Evolutionary conservation across 1,140 invertebrate species (phyloP).

Genomic region (Ceratina calcarata): DNA sequence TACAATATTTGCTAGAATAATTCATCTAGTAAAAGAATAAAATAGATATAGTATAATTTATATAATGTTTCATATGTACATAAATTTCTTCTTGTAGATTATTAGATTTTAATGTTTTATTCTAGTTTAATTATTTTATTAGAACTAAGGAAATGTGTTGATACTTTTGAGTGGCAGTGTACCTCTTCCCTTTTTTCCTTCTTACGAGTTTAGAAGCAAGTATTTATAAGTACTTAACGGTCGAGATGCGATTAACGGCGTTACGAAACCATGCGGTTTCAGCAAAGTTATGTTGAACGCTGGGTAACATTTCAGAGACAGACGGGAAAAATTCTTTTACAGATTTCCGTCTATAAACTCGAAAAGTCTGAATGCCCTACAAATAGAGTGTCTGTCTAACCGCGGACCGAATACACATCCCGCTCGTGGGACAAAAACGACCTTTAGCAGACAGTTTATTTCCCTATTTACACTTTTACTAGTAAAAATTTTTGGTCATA

Average conservation of each 20-base stretch:
- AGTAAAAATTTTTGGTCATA: too few relatives aligned
- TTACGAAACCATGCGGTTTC: neutral
- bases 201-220: too few relatives aligned
- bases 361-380: neutral
- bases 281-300: neutral
- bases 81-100: too few relatives aligned
- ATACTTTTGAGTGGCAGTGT: neutral
- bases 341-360: neutral
- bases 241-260: neutral
- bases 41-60: too few relatives aligned
- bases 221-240: neutral
- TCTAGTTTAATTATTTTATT: too few relatives aligned
- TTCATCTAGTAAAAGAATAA: too few relatives aligned
- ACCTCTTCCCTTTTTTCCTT: neutral
- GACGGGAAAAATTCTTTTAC: neutral
- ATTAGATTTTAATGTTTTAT: too few relatives aligned
- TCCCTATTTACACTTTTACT: neutral
- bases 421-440: slow-evolving; percentile 16
- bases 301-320: neutral
- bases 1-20: too few relatives aligned
- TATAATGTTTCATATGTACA: too few relatives aligned
- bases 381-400: neutral
- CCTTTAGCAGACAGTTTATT: neutral
- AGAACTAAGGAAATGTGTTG: too few relatives aligned
- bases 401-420: neutral